These are phyloP conservation scores for Ascaphus truei DNA, from an alignment of 2,113 vertebrate genomes.

Conservation along the genomic window DNA sequence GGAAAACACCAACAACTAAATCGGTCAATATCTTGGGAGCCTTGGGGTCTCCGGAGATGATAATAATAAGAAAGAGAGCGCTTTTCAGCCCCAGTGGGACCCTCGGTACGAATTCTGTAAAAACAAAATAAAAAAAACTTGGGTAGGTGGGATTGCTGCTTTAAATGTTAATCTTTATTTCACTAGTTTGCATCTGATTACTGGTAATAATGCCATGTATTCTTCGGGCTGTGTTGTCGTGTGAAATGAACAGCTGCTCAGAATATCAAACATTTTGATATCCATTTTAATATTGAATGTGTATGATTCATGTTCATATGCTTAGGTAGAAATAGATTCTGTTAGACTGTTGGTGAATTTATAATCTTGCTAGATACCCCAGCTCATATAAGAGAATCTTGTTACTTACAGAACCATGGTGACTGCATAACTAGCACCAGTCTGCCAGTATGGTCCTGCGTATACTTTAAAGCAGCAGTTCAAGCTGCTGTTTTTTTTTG, in stretches of 20 bases:
- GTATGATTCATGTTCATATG: constrained; percentile 32
- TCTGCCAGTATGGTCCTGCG: too few relatives aligned
- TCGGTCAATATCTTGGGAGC: too few relatives aligned
- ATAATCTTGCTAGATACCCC: neutral
- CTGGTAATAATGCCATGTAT: constrained; percentile 1
- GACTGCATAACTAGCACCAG: neutral
- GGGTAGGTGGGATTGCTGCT: too few relatives aligned
- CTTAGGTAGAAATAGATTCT: constrained; percentile 5
- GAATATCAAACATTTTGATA: constrained; percentile 35
- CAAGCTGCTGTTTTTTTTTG: too few relatives aligned
- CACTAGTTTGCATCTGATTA: neutral
- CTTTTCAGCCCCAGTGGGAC: too few relatives aligned
- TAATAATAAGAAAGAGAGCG: too few relatives aligned
- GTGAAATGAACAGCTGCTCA: constrained; percentile 20
- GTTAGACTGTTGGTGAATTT: constrained; percentile 14
- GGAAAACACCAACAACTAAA: too few relatives aligned
- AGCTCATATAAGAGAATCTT: neutral
- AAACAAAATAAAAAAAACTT: too few relatives aligned
- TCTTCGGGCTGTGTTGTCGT: constrained; percentile 9
- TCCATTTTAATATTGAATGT: constrained; percentile 32
- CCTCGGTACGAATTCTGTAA: too few relatives aligned
- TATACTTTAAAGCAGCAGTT: too few relatives aligned
- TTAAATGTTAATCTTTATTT: neutral
- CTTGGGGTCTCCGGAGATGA: too few relatives aligned
- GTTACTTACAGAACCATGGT: neutral